Evolutionary conservation across 2,113 vertebrate species (phyloP), one percentile per base, ranked within the genome.

Genomic region (Anoplopoma fimbria): DNA sequence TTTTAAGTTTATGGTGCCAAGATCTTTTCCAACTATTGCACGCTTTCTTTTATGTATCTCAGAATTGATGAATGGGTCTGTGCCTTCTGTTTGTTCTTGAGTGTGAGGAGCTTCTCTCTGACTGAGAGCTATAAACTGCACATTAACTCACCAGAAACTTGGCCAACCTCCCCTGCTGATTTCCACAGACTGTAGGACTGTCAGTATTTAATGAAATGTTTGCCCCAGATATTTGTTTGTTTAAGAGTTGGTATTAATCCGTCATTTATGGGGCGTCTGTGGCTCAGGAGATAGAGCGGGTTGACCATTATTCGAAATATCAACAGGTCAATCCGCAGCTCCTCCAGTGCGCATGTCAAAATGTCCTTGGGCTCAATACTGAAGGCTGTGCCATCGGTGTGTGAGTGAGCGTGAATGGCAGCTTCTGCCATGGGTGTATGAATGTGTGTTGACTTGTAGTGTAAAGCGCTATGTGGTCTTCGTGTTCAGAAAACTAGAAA

Each of bases 71-170:
- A 71, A 72, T 81, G 62, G 0, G 4, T 38, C 60, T 23, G 12
- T 47, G 13, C 23, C n/a, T 40, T 45, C 17, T 71, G 23, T 77
- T 64, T 58, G 49, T n/a, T 81, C 7, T 73, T 51, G 19, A 68
- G 12, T 62, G 27, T 55, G 15, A 33, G 58, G 4, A 10, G n/a
- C 60, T 76, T 69, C 3, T 55, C 38, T 60, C 63, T 77, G 36
- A 40, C 57, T 65, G 61, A 69, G 61, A 79, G 40, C 53, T 47
- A 36, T 61, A 84, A 63, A 58, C 76, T 47, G 27, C 34, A 73
- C 74, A 73, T 69, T 77, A 40, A 57, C 47, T 79, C 70, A 47
- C 15, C 47, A 36, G 13, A 40, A 25, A 15, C 31, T 69, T 14
- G 21, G 74, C n/a, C 38, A 83, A 61, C 40, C 63, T 67, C 34